Percentiles rank a stretch among this genome's conserved stretches.
These are phyloP conservation scores for Drosophila picticornis DNA, from an alignment of 2,888 invertebrate species.

Conservation along the genomic window DNA sequence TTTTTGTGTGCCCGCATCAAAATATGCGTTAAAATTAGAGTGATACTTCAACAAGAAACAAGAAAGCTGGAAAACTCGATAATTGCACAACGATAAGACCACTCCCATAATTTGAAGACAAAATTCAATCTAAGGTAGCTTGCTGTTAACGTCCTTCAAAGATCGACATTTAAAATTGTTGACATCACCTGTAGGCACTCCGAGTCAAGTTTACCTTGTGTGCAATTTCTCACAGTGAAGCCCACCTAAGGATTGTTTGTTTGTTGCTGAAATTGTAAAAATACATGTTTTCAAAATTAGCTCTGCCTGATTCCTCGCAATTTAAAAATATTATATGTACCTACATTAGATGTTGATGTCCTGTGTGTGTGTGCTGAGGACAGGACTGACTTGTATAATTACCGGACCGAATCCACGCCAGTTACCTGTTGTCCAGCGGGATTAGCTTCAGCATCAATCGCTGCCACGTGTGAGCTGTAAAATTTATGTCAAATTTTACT, in stretches of 20 bases:
- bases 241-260: background rate
- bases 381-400: conserved; percentile 6
- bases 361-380: background rate
- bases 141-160: background rate
- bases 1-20: background rate
- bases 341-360: background rate
- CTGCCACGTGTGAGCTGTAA: conserved; percentile 68
- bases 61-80: background rate
- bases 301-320: background rate
- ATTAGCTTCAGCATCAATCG: conserved; percentile 49
- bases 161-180: background rate
- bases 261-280: background rate
- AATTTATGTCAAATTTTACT: conserved; percentile 70
- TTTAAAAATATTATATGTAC: conserved; percentile 14
- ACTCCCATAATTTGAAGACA: background rate
- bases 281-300: background rate
- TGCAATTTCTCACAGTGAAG: background rate
- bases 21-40: background rate
- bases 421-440: conserved; percentile 52
- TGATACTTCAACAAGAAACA: background rate
- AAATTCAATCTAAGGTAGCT: background rate
- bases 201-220: background rate
- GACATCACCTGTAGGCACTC: background rate
- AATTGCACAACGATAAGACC: background rate
- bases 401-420: conserved; percentile 8